Conservation (phyloP, 2,113 vertebrate genomes). For the Orientallactaga bullata region DNA sequence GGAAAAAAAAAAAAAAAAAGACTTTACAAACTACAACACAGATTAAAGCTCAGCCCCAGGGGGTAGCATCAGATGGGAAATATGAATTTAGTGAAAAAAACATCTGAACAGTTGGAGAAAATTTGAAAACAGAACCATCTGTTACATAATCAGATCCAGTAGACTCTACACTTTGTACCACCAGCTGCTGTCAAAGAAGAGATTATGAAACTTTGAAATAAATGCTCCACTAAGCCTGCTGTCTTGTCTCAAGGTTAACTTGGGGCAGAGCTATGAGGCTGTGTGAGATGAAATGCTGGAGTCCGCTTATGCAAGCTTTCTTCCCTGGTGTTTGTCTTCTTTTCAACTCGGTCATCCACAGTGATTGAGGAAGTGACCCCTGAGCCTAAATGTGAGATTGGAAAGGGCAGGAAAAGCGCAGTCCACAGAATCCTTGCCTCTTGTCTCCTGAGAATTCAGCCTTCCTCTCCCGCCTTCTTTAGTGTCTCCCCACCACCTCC, state of each 20-base stretch:
- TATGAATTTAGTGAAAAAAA: constrained; percentile 85
- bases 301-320: not conserved
- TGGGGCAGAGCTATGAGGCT: constrained; percentile 75
- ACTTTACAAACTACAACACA: constrained; percentile 66
- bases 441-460: not conserved
- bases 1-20: not conserved
- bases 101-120: constrained; percentile 87
- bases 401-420: not conserved
- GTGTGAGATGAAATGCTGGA: not conserved
- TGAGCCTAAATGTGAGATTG: not conserved
- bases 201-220: constrained; percentile 86
- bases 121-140: constrained; percentile 90
- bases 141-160: constrained; percentile 86
- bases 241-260: constrained; percentile 84
- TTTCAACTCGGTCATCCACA: not conserved
- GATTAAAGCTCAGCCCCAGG: constrained; percentile 79
- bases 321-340: not conserved
- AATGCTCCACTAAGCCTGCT: constrained; percentile 81
- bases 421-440: not conserved
- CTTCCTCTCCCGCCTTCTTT: not conserved
- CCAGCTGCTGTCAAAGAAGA: constrained; percentile 85
- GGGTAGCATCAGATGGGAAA: constrained; percentile 86
- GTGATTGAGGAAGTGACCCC: not conserved
- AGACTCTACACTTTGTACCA: constrained; percentile 83
- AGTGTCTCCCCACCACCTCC: not conserved